Percentiles rank a stretch among this genome's conserved stretches.
Conservation (phyloP, 2,113 vertebrate genomes). For the Albula goreensis region DNA sequence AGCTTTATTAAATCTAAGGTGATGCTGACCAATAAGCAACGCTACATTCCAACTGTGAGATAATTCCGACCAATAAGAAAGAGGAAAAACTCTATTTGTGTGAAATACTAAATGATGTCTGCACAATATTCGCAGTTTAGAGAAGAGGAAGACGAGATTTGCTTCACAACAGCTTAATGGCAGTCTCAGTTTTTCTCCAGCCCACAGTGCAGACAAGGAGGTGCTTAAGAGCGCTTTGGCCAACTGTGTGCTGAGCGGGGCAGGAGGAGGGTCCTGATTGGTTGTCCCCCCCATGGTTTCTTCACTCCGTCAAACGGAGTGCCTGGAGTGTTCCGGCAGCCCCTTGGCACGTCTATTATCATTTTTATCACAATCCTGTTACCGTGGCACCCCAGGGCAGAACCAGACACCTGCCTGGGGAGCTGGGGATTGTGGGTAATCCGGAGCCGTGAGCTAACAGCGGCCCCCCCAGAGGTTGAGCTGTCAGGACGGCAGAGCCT, state of each 20-base stretch:
- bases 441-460: not conserved
- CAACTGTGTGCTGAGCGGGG: too few relatives aligned
- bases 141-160: not conserved
- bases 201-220: too few relatives aligned
- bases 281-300: too few relatives aligned
- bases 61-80: too few relatives aligned
- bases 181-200: too few relatives aligned
- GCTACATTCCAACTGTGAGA: too few relatives aligned
- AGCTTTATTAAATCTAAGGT: too few relatives aligned
- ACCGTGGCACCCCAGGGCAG: not conserved
- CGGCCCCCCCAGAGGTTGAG: not conserved
- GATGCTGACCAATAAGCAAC: not conserved
- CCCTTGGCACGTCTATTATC: not conserved
- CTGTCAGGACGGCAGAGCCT: not conserved
- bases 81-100: not conserved
- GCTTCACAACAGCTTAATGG: not conserved
- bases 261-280: too few relatives aligned
- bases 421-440: not conserved
- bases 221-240: too few relatives aligned
- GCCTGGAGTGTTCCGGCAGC: too few relatives aligned
- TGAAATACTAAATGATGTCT: not conserved
- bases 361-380: not conserved
- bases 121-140: too few relatives aligned
- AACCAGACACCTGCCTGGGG: not conserved
- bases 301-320: too few relatives aligned